Percentiles rank a stretch among this genome's conserved stretches.
Evolutionary conservation across 2,797 vertebrate genomes (phyloP).

Genomic region (Labeo calbasu): DNA sequence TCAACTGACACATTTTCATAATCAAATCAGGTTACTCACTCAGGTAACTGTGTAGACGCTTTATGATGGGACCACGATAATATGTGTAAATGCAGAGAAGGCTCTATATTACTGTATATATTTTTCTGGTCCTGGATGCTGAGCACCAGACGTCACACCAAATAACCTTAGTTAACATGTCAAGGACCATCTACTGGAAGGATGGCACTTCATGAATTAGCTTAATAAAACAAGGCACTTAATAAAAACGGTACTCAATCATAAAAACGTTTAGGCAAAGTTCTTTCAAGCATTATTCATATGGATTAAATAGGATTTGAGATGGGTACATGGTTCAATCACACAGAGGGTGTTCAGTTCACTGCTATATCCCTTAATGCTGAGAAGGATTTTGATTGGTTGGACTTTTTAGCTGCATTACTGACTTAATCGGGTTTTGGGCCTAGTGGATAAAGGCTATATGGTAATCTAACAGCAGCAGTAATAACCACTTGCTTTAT

Average conservation of each 20-base stretch:
- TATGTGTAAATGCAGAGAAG: neutral
- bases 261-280: neutral
- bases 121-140: neutral
- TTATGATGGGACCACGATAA: neutral
- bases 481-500: neutral
- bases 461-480: slow-evolving; percentile 4
- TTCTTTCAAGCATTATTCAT: slow-evolving; percentile 13
- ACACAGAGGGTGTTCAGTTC: slow-evolving; percentile 4
- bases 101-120: neutral
- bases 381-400: slow-evolving; percentile 24
- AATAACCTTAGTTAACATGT: slow-evolving; percentile 2
- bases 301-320: slow-evolving; percentile 17
- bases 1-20: slow-evolving; percentile 1
- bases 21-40: neutral
- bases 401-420: neutral
- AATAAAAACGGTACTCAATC: neutral
- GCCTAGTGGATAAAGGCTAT: neutral
- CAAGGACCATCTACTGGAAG: slow-evolving; percentile 4
- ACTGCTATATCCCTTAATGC: slow-evolving; percentile 2
- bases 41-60: neutral
- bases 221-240: neutral
- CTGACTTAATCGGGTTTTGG: slow-evolving; percentile 19
- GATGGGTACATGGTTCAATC: slow-evolving; percentile 7
- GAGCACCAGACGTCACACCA: neutral
- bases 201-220: slow-evolving; percentile 1